Evolutionary conservation across 2,888 invertebrate genomes (phyloP).

Genomic region (Plebejus melissa): DNA sequence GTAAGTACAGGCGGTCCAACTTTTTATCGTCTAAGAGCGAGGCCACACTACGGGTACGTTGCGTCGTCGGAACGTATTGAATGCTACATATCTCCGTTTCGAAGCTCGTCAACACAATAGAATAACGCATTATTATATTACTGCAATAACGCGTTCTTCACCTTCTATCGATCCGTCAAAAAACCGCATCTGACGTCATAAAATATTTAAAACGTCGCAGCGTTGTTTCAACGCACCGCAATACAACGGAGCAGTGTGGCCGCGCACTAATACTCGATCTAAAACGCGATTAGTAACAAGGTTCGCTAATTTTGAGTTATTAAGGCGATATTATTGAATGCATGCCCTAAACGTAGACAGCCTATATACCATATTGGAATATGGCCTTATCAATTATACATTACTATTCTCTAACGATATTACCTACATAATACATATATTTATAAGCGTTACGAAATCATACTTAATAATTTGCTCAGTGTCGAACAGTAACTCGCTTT

Average conservation of each 20-base stretch:
- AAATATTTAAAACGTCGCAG: neutral
- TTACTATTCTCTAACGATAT: constrained; percentile 25
- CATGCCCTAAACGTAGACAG: constrained; percentile 17
- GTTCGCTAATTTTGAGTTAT: constrained; percentile 23
- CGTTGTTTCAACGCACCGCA: neutral
- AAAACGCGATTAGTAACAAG: neutral
- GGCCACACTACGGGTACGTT: neutral
- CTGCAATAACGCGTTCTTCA: no score
- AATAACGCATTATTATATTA: no score
- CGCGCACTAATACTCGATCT: neutral
- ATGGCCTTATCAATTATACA: constrained; percentile 24
- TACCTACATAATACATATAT: constrained; percentile 31
- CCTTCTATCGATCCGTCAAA: no score
- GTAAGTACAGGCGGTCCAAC: neutral
- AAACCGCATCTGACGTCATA: no score
- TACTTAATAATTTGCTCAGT: neutral
- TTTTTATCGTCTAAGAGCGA: neutral
- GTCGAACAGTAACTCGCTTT: neutral
- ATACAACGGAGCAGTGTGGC: neutral
- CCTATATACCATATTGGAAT: constrained; percentile 22
- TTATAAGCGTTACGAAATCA: constrained; percentile 2
- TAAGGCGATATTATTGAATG: constrained; percentile 17
- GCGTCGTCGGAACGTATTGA: neutral
- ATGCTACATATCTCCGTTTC: neutral
- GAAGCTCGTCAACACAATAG: neutral